Evolutionary conservation across 2,888 invertebrate genomes (phyloP), one percentile per base, ranked within the genome.

Genomic region (Plagiodera versicolora): DNA sequence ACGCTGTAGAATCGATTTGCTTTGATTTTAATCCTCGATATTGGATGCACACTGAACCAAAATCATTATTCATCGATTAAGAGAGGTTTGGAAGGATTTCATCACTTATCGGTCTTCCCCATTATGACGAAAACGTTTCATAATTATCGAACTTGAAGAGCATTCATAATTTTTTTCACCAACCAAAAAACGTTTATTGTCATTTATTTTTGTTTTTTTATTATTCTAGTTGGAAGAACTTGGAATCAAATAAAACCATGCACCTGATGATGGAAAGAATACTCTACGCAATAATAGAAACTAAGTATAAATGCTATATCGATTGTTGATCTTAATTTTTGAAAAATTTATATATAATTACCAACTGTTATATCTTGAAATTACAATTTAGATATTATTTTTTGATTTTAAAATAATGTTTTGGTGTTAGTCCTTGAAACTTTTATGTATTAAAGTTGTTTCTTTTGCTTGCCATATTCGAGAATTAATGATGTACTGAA

Each of bases 161-260:
- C n/a, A n/a, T n/a, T n/a, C n/a, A n/a, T n/a, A n/a, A n/a, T n/a
- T n/a, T n/a, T n/a, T n/a, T n/a, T n/a, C n/a, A n/a, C n/a, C n/a
- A n/a, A n/a, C n/a, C n/a, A n/a, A n/a, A n/a, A n/a, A n/a, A n/a
- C n/a, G n/a, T n/a, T n/a, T n/a, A 14, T 35, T 35, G 10, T 18
- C 6, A 46, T 10, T 9, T 16, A 57, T 30, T 47, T 1, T 35
- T 14, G 18, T 47, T 56, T 61, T 16, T n/a, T n/a, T n/a, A n/a
- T n/a, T 56, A 20, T 64, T 64, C 56, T 32, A 64, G 64, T 28
- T 64, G 49, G 64, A 61, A 52, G 64, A 64, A 57, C 48, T 64
- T 19, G 54, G 64, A 58, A 55, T 56, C 18, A 30, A 60, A 35
- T 63, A 60, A 35, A 52, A 19, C 2, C 24, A 32, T 32, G 18